Evolutionary conservation across 2,113 vertebrate species (phyloP).

Genomic region (Oceanodroma tethys): DNA sequence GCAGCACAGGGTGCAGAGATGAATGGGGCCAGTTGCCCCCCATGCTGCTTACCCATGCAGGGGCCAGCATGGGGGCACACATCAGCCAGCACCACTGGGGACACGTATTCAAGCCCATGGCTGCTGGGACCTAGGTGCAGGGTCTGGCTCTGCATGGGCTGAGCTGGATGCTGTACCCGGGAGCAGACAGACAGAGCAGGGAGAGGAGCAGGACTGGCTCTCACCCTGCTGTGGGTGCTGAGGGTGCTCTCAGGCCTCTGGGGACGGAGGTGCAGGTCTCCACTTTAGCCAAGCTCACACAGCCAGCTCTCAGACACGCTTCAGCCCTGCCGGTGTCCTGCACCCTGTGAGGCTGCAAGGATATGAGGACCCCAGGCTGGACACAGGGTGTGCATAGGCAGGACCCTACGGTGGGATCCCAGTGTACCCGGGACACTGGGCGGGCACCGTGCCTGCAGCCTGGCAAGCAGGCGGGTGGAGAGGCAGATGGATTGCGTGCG

Average conservation of each 20-base stretch:
- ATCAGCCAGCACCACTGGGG: not conserved
- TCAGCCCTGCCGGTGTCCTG: not conserved
- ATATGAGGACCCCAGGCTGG: not conserved
- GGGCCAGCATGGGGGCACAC: not conserved
- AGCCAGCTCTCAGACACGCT: not conserved
- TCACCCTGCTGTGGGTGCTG: not conserved
- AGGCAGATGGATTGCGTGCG: not conserved
- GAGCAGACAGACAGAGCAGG: not conserved
- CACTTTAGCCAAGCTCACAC: not conserved
- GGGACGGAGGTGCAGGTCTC: not conserved
- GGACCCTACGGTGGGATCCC: not conserved
- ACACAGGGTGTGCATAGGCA: not conserved
- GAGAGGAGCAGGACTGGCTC: not conserved
- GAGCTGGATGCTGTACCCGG: not conserved
- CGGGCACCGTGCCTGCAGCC: not conserved
- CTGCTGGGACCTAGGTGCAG: not conserved
- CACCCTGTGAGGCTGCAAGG: not conserved
- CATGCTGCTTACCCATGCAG: fast-evolving
- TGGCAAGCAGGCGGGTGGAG: not conserved
- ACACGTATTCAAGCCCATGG: not conserved
- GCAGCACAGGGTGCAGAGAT: fast-evolving
- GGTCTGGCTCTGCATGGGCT: not conserved
- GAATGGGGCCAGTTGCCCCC: fast-evolving
- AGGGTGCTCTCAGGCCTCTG: not conserved
- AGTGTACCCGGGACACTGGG: not conserved